Percentiles rank a stretch among this genome's conserved stretches.
Evolutionary conservation across 2,797 vertebrate genomes (phyloP).

Genomic region (Protonibea diacanthus): DNA sequence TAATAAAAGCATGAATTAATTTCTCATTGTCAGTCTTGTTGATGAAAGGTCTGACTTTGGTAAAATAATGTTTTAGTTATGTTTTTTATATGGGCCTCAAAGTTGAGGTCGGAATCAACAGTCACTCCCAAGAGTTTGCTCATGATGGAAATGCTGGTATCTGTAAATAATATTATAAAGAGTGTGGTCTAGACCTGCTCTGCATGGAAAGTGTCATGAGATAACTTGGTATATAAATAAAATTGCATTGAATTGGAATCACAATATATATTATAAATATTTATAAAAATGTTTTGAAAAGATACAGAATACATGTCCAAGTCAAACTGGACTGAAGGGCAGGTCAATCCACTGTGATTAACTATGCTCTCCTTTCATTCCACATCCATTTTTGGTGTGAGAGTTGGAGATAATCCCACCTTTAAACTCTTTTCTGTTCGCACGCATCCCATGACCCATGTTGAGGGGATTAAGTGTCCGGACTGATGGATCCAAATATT

Average conservation of each 20-base stretch:
- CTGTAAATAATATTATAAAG: too few relatives aligned
- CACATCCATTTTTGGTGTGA: conserved; percentile 59
- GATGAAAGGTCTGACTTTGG: too few relatives aligned
- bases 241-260: background rate
- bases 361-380: background rate
- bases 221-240: too few relatives aligned
- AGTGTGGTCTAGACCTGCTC: too few relatives aligned
- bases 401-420: conserved; percentile 22
- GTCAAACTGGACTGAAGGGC: background rate
- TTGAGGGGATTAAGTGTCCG: conserved; percentile 28
- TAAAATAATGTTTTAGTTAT: too few relatives aligned
- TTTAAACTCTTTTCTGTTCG: conserved; percentile 26
- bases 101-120: too few relatives aligned
- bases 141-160: too few relatives aligned
- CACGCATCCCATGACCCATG: background rate
- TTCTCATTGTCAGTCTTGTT: too few relatives aligned
- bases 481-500: conserved; percentile 43
- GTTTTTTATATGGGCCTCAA: too few relatives aligned
- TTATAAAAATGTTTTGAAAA: background rate
- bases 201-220: too few relatives aligned
- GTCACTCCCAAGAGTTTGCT: too few relatives aligned
- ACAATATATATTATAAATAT: background rate
- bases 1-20: too few relatives aligned
- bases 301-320: background rate
- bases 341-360: background rate